Base-by-base conservation (phyloP, 2,113 vertebrate genomes). In the Gymnogyps californianus region DNA sequence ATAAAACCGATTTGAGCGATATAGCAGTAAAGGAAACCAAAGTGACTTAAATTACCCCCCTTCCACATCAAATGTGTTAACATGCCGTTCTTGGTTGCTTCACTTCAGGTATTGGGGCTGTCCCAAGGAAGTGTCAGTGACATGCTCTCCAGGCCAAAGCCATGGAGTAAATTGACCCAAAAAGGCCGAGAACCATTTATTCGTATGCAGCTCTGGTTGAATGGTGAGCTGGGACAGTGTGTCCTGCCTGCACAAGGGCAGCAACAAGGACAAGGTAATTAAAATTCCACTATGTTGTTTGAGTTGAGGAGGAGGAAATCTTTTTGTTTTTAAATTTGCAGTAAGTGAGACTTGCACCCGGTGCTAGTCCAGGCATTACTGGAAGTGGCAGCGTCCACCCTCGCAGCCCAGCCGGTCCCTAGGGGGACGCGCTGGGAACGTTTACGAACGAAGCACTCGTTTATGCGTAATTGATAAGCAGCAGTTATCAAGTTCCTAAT, bases 161-260 rank as follows among this genome's bases (percentile, higher is more conserved):
- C 99, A 21, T 99, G 99, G 99, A 99, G 99, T 97, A 99, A 99
- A 98, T 97, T 99, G 98, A 99, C 99, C 87, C 99, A 99, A 98
- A 99, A 99, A 98, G 99, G 98, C 98, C 98, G 99, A 58, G 99
- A 99, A 98, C 99, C 99, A 91, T 99, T 99, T 98, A 99, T 99
- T 97, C 99, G 99, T 95, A 99, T 99, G 99, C 99, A 99, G 98
- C 98, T 99, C 84, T 99, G 99, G 99, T 98, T 99, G 95, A 99
- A 99, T n/a, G 99, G 99, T 87, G 99, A 99, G 97, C 99, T 99
- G 96, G 99, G 99, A 90, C 98, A 99, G 96, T 98, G 98, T 40
- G 98, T 99, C 96, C 97, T 99, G 94, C 98, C 98, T 0, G 98
- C 98, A 87, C 99, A 99, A 95, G 98, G 98, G 61, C 98, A 98